Evolutionary conservation across 2,113 vertebrate genomes (phyloP).

Genomic region (Petromus typicus): DNA sequence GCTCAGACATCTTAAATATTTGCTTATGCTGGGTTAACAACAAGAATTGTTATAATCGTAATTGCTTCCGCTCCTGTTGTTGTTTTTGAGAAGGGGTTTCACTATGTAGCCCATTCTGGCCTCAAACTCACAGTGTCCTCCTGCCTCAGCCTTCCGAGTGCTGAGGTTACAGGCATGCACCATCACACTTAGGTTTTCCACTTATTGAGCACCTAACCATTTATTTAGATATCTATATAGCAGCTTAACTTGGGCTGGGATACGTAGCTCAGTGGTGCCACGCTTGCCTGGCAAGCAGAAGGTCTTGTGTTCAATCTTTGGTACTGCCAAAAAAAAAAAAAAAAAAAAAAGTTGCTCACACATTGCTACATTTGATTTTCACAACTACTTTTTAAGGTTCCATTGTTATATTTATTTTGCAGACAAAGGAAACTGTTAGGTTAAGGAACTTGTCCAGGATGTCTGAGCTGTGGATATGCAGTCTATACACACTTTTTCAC

Average conservation of each 20-base stretch:
- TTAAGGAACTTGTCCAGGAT: neutral
- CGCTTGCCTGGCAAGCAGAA: no score
- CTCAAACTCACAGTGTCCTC: neutral
- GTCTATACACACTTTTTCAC: neutral
- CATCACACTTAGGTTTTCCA: no score
- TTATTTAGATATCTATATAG: neutral
- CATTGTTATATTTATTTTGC: neutral
- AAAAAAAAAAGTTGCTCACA: no score
- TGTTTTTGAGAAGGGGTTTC: neutral
- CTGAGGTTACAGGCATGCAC: neutral
- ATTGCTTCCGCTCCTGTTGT: neutral
- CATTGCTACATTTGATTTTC: neutral
- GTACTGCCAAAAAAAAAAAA: no score
- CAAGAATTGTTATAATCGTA: slow-evolving; percentile 3
- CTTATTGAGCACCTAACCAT: no score
- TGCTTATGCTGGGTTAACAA: slow-evolving; percentile 6
- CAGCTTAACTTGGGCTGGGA: no score
- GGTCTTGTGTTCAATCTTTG: no score
- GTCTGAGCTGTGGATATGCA: neutral
- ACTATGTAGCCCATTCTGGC: neutral
- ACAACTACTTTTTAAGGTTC: neutral
- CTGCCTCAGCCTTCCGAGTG: neutral
- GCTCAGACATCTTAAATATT: neutral
- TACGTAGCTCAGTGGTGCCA: no score
- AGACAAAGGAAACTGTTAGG: neutral